Base-by-base conservation (phyloP, 2,797 vertebrate genomes). In the Poeciliopsis gracilis region DNA sequence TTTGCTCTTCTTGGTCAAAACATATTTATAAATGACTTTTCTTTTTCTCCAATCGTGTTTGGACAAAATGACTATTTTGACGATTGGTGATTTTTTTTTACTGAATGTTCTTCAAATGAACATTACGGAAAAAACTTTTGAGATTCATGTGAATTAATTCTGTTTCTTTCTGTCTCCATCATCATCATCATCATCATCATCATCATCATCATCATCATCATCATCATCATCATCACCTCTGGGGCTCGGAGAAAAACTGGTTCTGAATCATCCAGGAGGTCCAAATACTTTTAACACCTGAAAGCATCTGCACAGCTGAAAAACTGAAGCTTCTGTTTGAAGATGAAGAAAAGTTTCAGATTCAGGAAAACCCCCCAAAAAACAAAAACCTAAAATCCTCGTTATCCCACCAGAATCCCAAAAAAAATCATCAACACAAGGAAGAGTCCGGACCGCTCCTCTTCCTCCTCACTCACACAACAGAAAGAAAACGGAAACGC, bases 401-500 rank as follows among this genome's bases (percentile, higher is more conserved):
- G 4, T 43, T 5, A n/a, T n/a, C 66, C 23, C 23, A 25, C 11
- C 66, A 30, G n/a, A 49, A 47, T 25, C 36, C 18, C 23, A 38
- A 53, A 23, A 6, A 12, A 15, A 3, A 5, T 36, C 49, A 2
- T 46, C 16, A 43, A 45, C 55, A 11, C 0, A 25, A 30, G 2
- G 41, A 51, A 36, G 53, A 55, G 25, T 55, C 25, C 53, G 10
- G 53, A 55, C 53, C 53, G 4, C 25, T 55, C 85, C 83, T 41
- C 82, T 53, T 55, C 76, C 36, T 84, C 77, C 69, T 77, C 53
- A n/a, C 53, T 61, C 75, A 70, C 2, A 36, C 3, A 78, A 12
- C 33, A 43, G 13, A 49, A 25, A 43, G n/a, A 25, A 30, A 76
- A 33, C 47, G 0, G 20, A 28, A 15, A 38, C 47, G 0, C n/a